Evolutionary conservation across 2,113 vertebrate genomes (phyloP).

Genomic region (Chroicocephalus ridibundus): DNA sequence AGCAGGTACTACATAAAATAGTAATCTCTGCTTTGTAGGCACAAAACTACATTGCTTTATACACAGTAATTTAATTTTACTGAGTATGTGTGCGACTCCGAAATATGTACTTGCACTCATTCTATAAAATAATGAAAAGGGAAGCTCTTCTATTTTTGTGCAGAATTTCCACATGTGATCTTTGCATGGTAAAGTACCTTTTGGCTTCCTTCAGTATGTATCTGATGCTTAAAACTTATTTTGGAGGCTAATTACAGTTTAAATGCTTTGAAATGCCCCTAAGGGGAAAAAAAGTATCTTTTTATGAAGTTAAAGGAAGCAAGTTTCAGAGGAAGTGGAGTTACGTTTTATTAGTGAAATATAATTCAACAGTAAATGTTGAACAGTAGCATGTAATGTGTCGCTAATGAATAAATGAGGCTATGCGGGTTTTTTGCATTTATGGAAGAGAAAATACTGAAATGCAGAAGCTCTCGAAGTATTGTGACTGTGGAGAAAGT

Average conservation of each 20-base stretch:
- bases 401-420: neutral
- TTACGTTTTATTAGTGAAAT: conserved; percentile 42
- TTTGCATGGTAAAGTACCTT: conserved; percentile 1
- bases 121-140: neutral
- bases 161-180: neutral
- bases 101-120: neutral
- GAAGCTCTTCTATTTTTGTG: neutral
- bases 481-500: neutral
- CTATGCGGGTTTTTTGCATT: neutral
- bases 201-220: neutral
- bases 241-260: neutral
- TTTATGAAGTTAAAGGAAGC: conserved; percentile 1
- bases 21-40: neutral
- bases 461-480: neutral
- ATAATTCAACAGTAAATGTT: neutral
- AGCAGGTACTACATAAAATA: neutral
- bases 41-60: neutral
- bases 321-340: conserved; percentile 7
- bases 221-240: neutral
- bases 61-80: conserved; percentile 5
- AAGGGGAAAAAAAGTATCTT: neutral
- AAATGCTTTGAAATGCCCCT: conserved; percentile 9
- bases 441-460: neutral
- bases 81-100: neutral
- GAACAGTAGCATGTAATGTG: neutral